phyloP scores from a whole-genome alignment of 2,797 vertebrate genomes.

The Myripristis murdjan region DNA sequence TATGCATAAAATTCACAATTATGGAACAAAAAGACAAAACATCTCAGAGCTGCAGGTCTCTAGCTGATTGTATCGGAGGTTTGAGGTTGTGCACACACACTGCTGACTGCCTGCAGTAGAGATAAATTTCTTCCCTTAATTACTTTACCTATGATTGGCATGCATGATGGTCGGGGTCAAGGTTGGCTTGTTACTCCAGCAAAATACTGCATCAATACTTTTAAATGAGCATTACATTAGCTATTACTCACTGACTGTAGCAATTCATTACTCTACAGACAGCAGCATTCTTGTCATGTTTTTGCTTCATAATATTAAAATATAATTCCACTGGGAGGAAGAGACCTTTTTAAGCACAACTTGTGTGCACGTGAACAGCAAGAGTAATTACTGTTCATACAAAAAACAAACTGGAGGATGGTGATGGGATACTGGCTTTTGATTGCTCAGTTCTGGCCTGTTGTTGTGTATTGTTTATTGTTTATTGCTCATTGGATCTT shows the following conservation, averaged over 20 bases:
- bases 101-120: conserved; percentile 41
- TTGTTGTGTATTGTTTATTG: too few relatives aligned
- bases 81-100: conserved; percentile 43
- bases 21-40: conserved; percentile 65
- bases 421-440: too few relatives aligned
- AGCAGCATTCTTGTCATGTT: conserved; percentile 10
- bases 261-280: conserved; percentile 12
- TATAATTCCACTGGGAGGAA: too few relatives aligned
- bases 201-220: conserved; percentile 37
- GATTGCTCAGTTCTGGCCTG: too few relatives aligned
- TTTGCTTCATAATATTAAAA: not conserved
- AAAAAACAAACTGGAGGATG: too few relatives aligned
- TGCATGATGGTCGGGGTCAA: conserved; percentile 39
- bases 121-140: conserved; percentile 67
- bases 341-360: too few relatives aligned
- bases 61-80: conserved; percentile 56
- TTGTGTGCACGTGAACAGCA: too few relatives aligned
- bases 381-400: too few relatives aligned
- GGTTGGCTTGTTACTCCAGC: conserved; percentile 36
- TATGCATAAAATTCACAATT: conserved; percentile 69
- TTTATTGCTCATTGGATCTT: too few relatives aligned
- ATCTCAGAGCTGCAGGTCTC: conserved; percentile 53
- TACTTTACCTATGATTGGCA: conserved; percentile 54
- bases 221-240: conserved; percentile 31
- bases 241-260: not conserved